Conservation (phyloP, 2,113 vertebrate species). For the Toxostoma redivivum region DNA sequence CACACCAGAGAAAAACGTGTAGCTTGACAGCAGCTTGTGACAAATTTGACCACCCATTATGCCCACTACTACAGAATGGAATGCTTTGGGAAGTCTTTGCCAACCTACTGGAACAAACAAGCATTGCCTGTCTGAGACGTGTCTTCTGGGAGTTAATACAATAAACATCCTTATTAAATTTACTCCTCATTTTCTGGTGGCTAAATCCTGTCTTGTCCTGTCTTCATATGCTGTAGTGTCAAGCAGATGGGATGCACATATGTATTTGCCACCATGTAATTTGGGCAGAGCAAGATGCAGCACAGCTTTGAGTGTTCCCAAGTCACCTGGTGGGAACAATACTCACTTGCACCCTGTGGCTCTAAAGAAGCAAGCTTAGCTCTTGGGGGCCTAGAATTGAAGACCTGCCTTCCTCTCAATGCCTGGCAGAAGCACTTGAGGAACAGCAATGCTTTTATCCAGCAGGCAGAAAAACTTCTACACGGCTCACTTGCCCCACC, state of each 20-base stretch:
- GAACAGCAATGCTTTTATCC: background rate
- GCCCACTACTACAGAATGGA: background rate
- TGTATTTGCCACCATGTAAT: background rate
- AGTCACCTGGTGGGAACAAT: background rate
- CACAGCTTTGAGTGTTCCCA: background rate
- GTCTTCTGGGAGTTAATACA: background rate
- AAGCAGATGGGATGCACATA: background rate
- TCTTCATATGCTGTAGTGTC: background rate
- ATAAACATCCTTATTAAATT: background rate
- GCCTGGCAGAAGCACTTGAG: background rate
- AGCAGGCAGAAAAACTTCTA: background rate
- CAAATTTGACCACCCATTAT: background rate
- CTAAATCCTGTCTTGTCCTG: constrained; percentile 19
- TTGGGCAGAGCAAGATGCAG: background rate
- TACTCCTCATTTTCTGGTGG: background rate
- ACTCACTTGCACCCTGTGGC: background rate
- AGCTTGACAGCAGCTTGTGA: background rate
- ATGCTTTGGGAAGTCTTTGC: background rate
- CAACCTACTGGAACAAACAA: background rate
- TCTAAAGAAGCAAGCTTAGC: background rate
- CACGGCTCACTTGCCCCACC: constrained; percentile 45
- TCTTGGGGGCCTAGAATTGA: background rate
- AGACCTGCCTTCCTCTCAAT: background rate
- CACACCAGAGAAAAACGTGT: background rate
- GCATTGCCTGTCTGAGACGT: background rate